Evolutionary conservation across 2,797 vertebrate genomes (phyloP), one percentile per base, ranked within the genome.

Genomic region (Hippopotamyrus pictus): DNA sequence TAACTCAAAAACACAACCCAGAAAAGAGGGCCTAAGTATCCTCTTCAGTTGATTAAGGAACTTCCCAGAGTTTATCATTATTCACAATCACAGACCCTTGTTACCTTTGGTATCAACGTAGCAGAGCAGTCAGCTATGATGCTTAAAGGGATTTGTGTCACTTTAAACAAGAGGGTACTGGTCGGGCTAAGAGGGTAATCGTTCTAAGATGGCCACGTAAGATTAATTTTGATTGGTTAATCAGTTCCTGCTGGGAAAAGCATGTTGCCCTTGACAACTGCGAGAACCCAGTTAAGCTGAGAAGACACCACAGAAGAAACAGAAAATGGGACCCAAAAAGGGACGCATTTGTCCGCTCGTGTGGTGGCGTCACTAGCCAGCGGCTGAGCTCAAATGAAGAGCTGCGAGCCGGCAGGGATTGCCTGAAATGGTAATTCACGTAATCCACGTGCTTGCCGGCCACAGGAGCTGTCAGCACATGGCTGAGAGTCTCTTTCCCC

Each of bases 361-460:
- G 53, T 29, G 50, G 85, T 46, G 48, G 50, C 48, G 22, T 54
- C 51, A 37, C n/a, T 5, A 54, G 12, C 29, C 33, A 5, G 14
- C 33, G 53, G 41, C 41, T 7, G 69, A 73, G 65, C 65, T 73
- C 3, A 37, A 0, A 5, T 19, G 12, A 41, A 76, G 69, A 41
- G 69, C 69, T 3, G 41, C 37, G 19, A 9, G 76, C 17, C 19
- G 41, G 76, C 76, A 46, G 41, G 51, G 14, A n/a, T 53, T 82
- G 73, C 79, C 53, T 85, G 88, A 69, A 86, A 89, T 89, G 89
- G 62, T 37, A 85, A 51, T 82, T 22, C 19, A 25, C 22, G 9
- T 51, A 76, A 73, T 86, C 83, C n/a, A 29, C 11, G 54, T 33
- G 79, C 17, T 59, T 53, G 89, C 48, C 19, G n/a, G 9, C 46